These are phyloP conservation scores for Meloe dianella DNA, from an alignment of 2,888 invertebrate species.

Conservation along the genomic window DNA sequence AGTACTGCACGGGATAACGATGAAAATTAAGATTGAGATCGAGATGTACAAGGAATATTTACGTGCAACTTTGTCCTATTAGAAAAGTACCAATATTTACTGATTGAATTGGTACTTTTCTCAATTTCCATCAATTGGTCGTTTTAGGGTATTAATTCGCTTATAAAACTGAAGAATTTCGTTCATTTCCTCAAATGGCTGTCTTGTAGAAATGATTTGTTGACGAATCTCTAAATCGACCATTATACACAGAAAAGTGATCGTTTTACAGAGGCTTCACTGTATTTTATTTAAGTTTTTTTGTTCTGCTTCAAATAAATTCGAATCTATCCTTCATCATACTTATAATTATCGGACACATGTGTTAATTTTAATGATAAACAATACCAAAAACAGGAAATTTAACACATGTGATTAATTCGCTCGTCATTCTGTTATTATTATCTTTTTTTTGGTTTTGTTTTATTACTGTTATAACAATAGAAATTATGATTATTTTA, in stretches of 20 bases:
- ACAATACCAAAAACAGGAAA: neutral
- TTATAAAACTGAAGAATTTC: too few relatives aligned
- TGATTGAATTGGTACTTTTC: too few relatives aligned
- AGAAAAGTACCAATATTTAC: too few relatives aligned
- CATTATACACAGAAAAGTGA: neutral
- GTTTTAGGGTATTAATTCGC: neutral
- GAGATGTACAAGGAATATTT: too few relatives aligned
- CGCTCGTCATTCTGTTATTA: neutral
- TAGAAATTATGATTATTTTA: too few relatives aligned
- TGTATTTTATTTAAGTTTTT: neutral
- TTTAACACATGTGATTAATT: neutral
- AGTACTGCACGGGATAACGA: too few relatives aligned
- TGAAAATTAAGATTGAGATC: too few relatives aligned
- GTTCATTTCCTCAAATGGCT: too few relatives aligned
- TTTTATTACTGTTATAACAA: conserved; percentile 6
- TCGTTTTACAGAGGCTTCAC: neutral
- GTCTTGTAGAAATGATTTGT: too few relatives aligned
- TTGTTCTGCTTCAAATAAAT: neutral
- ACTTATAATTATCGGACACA: conserved; percentile 5
- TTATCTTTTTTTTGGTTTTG: neutral
- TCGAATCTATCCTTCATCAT: neutral
- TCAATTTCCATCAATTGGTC: too few relatives aligned
- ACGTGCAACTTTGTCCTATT: too few relatives aligned
- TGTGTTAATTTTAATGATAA: conserved; percentile 7
- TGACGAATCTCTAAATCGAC: too few relatives aligned